A percentile compares a stretch with the other conserved stretches of the same genome.
Evolutionary conservation across 92 coral and sea anemone species (phyloP).

Genomic region (Porites divaricata): DNA sequence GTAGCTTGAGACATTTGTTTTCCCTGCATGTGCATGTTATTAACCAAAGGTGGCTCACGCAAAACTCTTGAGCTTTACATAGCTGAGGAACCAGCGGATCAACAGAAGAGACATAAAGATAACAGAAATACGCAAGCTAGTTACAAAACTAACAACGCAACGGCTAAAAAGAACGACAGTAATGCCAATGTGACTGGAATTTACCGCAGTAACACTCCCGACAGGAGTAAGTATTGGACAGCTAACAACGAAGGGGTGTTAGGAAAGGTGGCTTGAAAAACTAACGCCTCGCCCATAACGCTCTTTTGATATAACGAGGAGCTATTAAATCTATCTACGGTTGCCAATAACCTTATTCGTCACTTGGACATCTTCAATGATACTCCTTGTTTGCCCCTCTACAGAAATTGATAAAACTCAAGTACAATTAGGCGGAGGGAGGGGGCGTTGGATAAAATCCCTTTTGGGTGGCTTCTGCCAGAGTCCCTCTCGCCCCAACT

Average conservation of each 20-base stretch:
- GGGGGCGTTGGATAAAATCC: too few relatives aligned
- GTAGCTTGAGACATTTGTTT: background rate
- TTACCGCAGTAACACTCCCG: background rate
- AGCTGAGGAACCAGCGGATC: conserved; percentile 37
- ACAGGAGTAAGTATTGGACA: conserved; percentile 11
- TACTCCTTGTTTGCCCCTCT: background rate
- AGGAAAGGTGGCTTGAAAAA: background rate
- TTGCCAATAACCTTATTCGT: too few relatives aligned
- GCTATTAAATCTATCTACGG: too few relatives aligned
- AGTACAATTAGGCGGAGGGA: too few relatives aligned
- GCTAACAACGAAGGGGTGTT: background rate
- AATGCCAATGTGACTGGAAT: conserved; percentile 19
- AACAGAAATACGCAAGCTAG: background rate
- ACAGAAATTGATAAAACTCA: too few relatives aligned
- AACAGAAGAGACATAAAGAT: conserved; percentile 10
- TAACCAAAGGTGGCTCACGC: conserved; percentile 30
- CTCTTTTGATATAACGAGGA: too few relatives aligned
- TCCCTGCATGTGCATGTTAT: conserved; percentile 48
- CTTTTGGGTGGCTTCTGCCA: too few relatives aligned
- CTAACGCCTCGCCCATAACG: too few relatives aligned
- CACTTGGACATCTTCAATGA: too few relatives aligned
- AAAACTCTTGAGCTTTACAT: conserved; percentile 45
- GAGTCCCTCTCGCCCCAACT: too few relatives aligned
- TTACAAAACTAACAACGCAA: conserved; percentile 2
- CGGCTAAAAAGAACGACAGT: background rate